These are phyloP conservation scores for Elysia chlorotica DNA, from an alignment of 1,140 invertebrate species.

Conservation along the genomic window DNA sequence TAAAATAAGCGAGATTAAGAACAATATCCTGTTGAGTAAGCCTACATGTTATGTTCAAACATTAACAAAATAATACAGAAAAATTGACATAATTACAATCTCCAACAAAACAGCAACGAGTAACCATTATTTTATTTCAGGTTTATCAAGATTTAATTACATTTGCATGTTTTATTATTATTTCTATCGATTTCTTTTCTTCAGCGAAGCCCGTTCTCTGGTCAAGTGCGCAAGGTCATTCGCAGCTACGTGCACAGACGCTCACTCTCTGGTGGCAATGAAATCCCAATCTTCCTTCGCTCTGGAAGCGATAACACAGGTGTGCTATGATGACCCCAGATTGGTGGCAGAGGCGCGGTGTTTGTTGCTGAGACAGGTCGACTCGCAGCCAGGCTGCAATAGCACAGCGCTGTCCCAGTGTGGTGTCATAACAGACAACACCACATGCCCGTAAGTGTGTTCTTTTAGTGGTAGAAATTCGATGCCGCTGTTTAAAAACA, in stretches of 20 bases:
- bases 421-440: not conserved
- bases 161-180: too few relatives aligned
- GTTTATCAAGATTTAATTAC: too few relatives aligned
- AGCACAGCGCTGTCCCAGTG: not conserved
- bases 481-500: too few relatives aligned
- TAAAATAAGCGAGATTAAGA: too few relatives aligned
- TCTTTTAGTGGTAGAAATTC: too few relatives aligned
- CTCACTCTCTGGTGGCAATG: too few relatives aligned
- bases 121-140: too few relatives aligned
- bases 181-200: not conserved
- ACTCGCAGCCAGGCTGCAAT: not conserved
- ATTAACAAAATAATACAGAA: too few relatives aligned
- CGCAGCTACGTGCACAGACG: not conserved
- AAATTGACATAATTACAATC: too few relatives aligned
- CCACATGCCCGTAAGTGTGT: not conserved
- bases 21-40: too few relatives aligned
- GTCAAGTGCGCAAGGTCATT: conserved; percentile 1
- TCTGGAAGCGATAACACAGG: not conserved
- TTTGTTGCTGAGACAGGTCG: not conserved
- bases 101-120: too few relatives aligned
- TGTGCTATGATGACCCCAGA: not conserved
- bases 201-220: not conserved
- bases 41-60: too few relatives aligned
- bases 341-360: not conserved
- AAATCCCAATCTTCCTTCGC: not conserved